These are phyloP conservation scores for Diorhabda carinulata DNA, from an alignment of 1,140 invertebrate species.

Conservation along the genomic window DNA sequence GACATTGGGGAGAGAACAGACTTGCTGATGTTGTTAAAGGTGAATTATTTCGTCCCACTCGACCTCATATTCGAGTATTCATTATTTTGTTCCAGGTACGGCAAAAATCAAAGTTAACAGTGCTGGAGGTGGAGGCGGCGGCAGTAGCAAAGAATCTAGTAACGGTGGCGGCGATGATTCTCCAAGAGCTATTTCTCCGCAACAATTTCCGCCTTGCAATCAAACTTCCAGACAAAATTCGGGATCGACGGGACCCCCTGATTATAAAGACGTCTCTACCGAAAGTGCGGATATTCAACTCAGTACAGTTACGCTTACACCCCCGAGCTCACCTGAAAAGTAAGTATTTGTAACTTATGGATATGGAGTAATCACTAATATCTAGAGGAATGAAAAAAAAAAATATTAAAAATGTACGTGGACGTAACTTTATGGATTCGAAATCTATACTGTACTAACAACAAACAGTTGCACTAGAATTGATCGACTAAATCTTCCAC, in stretches of 20 bases:
- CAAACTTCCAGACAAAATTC: constrained; percentile 23
- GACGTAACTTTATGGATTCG: too few relatives aligned
- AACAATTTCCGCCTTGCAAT: constrained; percentile 18
- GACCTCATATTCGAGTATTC: neutral
- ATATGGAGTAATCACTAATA: too few relatives aligned
- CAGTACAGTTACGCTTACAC: constrained; percentile 54
- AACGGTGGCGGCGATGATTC: constrained; percentile 30
- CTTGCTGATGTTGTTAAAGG: constrained; percentile 77
- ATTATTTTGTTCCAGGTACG: constrained; percentile 47
- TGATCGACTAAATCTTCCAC: too few relatives aligned
- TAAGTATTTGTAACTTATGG: constrained; percentile 43
- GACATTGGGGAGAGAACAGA: constrained; percentile 52
- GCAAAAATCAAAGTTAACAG: constrained; percentile 51
- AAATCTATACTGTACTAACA: too few relatives aligned
- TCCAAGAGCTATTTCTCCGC: constrained; percentile 38
- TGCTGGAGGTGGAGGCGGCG: constrained; percentile 4
- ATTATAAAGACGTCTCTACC: constrained; percentile 49
- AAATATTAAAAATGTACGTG: too few relatives aligned
- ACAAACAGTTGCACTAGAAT: too few relatives aligned
- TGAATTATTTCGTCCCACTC: neutral
- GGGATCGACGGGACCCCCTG: constrained; percentile 21
- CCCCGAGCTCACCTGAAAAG: constrained; percentile 60
- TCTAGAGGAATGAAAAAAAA: too few relatives aligned
- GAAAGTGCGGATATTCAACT: constrained; percentile 47
- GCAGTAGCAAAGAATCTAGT: constrained; percentile 21